Conservation (phyloP, 92 coral and sea anemone species). For the Pocillopora grandis region DNA sequence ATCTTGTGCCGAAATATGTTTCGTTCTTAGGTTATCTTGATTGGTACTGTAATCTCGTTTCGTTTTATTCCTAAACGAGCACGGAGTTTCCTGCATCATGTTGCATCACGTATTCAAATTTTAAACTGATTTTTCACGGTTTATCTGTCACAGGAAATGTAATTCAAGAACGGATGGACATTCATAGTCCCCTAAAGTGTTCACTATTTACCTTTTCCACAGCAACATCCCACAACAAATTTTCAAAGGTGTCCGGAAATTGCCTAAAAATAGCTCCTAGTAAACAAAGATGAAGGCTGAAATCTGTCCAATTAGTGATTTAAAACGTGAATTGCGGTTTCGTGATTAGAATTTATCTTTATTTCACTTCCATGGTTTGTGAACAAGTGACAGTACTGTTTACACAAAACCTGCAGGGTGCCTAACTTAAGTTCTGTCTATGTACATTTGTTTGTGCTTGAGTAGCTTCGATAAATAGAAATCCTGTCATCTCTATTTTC, state of each 20-base stretch:
- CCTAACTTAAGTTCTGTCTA: background rate
- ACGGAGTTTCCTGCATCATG: background rate
- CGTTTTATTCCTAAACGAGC: background rate
- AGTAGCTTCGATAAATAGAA: background rate
- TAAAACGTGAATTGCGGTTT: background rate
- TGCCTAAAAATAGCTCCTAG: background rate
- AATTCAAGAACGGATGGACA: background rate
- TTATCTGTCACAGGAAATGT: background rate
- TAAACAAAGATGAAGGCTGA: background rate
- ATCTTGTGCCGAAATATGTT: background rate
- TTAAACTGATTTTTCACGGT: background rate
- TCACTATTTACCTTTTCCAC: background rate
- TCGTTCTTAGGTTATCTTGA: background rate
- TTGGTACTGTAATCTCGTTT: background rate
- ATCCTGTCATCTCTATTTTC: background rate
- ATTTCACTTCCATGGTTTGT: background rate
- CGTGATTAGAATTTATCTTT: background rate
- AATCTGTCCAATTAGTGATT: conserved; percentile 4
- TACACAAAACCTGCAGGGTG: background rate
- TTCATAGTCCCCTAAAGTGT: background rate
- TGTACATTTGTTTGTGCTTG: background rate
- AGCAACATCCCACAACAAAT: background rate
- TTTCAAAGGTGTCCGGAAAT: background rate
- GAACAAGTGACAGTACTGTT: background rate
- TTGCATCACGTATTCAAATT: background rate